These are phyloP conservation scores for Suricata suricatta DNA, from an alignment of 2,113 vertebrate genomes.

Conservation along the genomic window DNA sequence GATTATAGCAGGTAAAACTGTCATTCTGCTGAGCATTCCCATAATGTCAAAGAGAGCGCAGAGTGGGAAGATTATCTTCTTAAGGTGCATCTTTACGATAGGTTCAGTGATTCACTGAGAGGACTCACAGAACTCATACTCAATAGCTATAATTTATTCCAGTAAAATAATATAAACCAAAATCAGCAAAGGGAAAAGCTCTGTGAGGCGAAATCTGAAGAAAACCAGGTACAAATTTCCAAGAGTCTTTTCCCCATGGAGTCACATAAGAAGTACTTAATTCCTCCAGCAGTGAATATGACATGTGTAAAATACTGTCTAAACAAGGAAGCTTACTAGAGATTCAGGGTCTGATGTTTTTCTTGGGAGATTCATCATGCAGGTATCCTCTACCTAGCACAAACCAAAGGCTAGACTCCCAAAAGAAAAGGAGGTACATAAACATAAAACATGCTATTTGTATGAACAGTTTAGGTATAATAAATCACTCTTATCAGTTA, in stretches of 20 bases:
- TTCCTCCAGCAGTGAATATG: not conserved
- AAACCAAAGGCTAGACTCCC: not conserved
- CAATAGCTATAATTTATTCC: constrained; percentile 1
- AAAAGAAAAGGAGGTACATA: not conserved
- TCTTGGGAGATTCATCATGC: not conserved
- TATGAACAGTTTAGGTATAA: not conserved
- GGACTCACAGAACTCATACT: not conserved
- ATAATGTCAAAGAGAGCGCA: constrained; percentile 9
- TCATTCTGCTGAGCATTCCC: not conserved
- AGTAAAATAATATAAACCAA: constrained; percentile 44
- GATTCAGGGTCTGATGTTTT: constrained; percentile 5
- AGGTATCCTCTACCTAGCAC: not conserved
- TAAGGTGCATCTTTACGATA: not conserved
- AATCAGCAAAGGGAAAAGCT: constrained; percentile 47
- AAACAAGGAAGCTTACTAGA: not conserved
- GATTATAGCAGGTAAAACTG: not conserved
- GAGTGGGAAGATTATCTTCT: not conserved
- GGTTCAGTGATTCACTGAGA: not conserved
- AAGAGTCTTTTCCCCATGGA: not conserved
- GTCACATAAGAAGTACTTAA: not conserved
- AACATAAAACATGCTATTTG: not conserved
- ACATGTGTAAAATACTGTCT: not conserved
- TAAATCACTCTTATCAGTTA: not conserved
- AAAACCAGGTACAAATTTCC: not conserved
- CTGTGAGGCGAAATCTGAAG: not conserved